Conservation (phyloP, 1,140 invertebrate species). For the Drosophila cardini region DNA sequence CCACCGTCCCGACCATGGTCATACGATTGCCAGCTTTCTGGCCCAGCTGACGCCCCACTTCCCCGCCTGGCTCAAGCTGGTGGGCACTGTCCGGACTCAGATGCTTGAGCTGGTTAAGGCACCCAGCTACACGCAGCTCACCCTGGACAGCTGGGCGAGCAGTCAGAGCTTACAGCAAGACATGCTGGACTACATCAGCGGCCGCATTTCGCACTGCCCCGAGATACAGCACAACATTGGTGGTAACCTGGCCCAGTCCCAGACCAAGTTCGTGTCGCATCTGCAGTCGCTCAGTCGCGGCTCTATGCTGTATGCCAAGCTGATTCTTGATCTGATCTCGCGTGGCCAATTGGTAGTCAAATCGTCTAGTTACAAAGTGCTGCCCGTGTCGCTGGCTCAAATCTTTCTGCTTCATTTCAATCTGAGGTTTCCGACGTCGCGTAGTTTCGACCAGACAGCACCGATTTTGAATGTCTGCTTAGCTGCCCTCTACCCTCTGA, state of each 20-base stretch:
- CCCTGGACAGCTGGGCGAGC: slow-evolving; percentile 88
- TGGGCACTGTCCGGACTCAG: slow-evolving; percentile 94
- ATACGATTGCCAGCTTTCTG: slow-evolving; percentile 96
- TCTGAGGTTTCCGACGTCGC: slow-evolving; percentile 94
- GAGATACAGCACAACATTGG: slow-evolving; percentile 94
- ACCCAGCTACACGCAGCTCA: slow-evolving; percentile 91
- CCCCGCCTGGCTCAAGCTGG: slow-evolving; percentile 95
- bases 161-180: slow-evolving; percentile 92
- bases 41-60: slow-evolving; percentile 92
- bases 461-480: slow-evolving; percentile 95
- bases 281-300: slow-evolving; percentile 93
- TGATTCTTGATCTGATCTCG: slow-evolving; percentile 97
- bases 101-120: slow-evolving; percentile 93
- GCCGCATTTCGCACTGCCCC: slow-evolving; percentile 91
- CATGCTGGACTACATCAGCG: slow-evolving; percentile 93
- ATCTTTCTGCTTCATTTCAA: slow-evolving; percentile 98
- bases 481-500: slow-evolving; percentile 95
- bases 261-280: slow-evolving; percentile 93
- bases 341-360: slow-evolving; percentile 96
- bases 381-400: slow-evolving; percentile 96
- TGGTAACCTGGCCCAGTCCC: slow-evolving; percentile 85
- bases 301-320: slow-evolving; percentile 95
- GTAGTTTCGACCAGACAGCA: slow-evolving; percentile 95
- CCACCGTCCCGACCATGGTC: slow-evolving; percentile 95
- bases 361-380: slow-evolving; percentile 95